Evolutionary conservation across 2,888 invertebrate species (phyloP), one percentile per base, ranked within the genome.

Genomic region (Trichacis sp.): DNA sequence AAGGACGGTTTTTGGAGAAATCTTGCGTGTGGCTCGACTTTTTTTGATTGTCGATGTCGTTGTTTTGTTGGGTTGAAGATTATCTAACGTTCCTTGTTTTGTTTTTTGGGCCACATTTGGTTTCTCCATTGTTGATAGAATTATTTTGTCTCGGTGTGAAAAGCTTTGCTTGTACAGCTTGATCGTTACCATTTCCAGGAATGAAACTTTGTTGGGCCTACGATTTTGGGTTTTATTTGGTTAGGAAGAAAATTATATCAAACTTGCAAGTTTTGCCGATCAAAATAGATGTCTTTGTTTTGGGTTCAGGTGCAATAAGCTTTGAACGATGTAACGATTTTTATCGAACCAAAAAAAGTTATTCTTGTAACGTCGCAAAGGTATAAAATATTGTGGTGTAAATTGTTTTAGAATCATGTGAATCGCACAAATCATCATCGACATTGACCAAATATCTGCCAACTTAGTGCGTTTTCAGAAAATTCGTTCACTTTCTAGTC

Each of bases 361-460:
- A 77, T 78, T 78, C 77, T 78, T 77, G 71, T 77, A 77, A 40
- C 69, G 60, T 55, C 71, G 70, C 61, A 69, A 72, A 60, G 54
- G 8, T 17, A 55, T 64, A 55, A 63, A 71, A 68, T 69, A 69
- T 61, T 38, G 12, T 33, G n/a, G 40, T 50, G 63, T 70, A 68
- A 63, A 58, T 64, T 64, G 53, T 61, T 38, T 65, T 65, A 20
- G 45, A n/a, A 45, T 45, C 46, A 46, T 46, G 24, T 46, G 24
- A 46, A 29, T 12, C 24, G 24, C 24, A 24, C 20, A 46, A 46
- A 46, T 46, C 45, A 45, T 20, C 20, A 59, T 42, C 8, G 15
- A 40, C 40, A 40, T 33, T 40, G 40, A 40, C 54, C 47, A 36
- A 66, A 43, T 59, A 55, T 64, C 62, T 68, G 69, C 54, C 63